phyloP scores from a whole-genome alignment of 2,113 vertebrate species.

The Oceanites oceanicus region DNA sequence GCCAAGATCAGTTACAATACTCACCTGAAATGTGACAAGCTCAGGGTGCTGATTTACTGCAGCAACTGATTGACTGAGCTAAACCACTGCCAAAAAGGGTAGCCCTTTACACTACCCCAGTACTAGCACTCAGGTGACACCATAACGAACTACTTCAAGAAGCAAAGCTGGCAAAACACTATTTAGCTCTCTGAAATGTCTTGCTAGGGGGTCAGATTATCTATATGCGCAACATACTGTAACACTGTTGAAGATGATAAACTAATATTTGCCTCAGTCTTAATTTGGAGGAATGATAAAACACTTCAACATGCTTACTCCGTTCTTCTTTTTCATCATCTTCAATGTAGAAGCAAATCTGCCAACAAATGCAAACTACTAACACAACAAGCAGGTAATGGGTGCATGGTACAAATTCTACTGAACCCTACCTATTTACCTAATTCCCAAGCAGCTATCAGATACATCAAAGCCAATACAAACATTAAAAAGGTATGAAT shows the following conservation, averaged over 20 bases:
- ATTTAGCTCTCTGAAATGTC: background rate
- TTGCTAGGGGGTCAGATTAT: background rate
- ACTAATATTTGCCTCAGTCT: background rate
- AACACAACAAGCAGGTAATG: background rate
- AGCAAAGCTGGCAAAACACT: background rate
- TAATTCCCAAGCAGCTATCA: background rate
- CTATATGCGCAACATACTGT: background rate
- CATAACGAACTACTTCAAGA: background rate
- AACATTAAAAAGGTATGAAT: background rate
- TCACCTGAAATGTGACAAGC: background rate
- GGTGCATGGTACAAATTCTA: background rate
- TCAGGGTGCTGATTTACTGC: background rate
- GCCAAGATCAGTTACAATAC: background rate
- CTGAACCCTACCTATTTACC: background rate
- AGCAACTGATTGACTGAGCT: background rate
- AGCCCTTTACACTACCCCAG: background rate
- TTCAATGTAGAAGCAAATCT: background rate
- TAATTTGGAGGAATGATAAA: background rate
- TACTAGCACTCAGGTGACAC: background rate
- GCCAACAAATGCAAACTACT: background rate
- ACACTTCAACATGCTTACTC: background rate
- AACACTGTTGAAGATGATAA: background rate
- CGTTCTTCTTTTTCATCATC: background rate
- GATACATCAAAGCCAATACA: background rate
- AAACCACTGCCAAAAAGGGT: background rate